These are phyloP conservation scores for Fukomys damarensis DNA, from an alignment of 2,113 vertebrate genomes.

Conservation along the genomic window DNA sequence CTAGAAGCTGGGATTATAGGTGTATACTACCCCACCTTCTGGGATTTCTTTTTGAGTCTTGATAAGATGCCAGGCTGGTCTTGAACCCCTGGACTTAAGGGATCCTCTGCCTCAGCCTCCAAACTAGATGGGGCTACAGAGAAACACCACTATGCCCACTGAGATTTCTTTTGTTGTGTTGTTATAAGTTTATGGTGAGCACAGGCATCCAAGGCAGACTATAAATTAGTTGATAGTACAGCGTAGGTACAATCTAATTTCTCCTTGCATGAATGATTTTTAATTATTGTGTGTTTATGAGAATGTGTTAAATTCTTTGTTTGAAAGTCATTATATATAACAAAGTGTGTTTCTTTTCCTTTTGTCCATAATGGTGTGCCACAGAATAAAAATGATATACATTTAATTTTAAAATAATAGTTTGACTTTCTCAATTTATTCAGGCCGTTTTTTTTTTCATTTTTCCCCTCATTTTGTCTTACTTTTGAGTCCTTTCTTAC, in stretches of 20 bases:
- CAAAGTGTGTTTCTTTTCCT: neutral
- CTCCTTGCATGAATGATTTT: neutral
- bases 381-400: slow-evolving; percentile 35
- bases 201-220: neutral
- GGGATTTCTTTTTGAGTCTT: neutral
- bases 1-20: neutral
- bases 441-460: slow-evolving; percentile 10
- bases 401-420: slow-evolving; percentile 29
- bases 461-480: slow-evolving; percentile 48
- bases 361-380: slow-evolving; percentile 2
- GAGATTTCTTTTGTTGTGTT: neutral
- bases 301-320: slow-evolving; percentile 31
- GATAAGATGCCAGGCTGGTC: neutral
- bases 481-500: slow-evolving; percentile 55
- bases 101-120: neutral
- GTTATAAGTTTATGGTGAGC: neutral
- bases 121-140: neutral
- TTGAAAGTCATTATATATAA: slow-evolving; percentile 23
- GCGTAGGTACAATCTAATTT: neutral
- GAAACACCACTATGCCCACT: neutral
- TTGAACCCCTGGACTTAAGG: neutral
- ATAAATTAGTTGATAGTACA: slow-evolving; percentile 19
- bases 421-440: slow-evolving; percentile 48
- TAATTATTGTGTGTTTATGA: neutral
- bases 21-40: neutral